These are phyloP conservation scores for Ecliptopera silaceata DNA, from an alignment of 2,888 invertebrate genomes.

Conservation along the genomic window DNA sequence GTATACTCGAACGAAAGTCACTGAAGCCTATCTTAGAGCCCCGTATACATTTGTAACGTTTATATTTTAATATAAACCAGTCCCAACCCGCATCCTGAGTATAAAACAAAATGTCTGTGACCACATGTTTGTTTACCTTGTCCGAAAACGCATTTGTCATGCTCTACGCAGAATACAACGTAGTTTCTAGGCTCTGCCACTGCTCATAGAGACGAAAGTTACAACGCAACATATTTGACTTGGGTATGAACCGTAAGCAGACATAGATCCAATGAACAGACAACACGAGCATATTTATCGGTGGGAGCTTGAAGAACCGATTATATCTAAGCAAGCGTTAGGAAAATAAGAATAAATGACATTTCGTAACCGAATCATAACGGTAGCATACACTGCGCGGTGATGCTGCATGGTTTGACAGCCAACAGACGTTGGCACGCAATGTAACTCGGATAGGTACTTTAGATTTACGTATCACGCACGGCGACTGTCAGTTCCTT, in stretches of 20 bases:
- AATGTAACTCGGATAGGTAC: no score
- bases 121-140: constrained; percentile 66
- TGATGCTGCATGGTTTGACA: no score
- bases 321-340: no score
- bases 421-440: no score
- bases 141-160: constrained; percentile 62
- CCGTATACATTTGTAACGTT: constrained; percentile 48
- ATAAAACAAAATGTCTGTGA: constrained; percentile 45
- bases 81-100: constrained; percentile 51
- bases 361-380: no score
- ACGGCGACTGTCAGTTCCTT: no score
- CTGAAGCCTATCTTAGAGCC: constrained; percentile 5
- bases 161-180: constrained; percentile 24
- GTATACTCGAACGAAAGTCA: constrained; percentile 11
- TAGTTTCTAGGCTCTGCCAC: neutral
- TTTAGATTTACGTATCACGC: no score
- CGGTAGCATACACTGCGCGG: no score
- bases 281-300: no score
- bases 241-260: neutral
- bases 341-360: no score
- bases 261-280: neutral
- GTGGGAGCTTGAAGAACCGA: no score
- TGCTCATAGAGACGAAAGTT: neutral
- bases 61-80: constrained; percentile 50
- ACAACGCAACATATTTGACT: neutral